A percentile compares a stretch with the other conserved stretches of the same genome.
These are phyloP conservation scores for Seriola aureovittata DNA, from an alignment of 2,113 vertebrate genomes.

Conservation along the genomic window DNA sequence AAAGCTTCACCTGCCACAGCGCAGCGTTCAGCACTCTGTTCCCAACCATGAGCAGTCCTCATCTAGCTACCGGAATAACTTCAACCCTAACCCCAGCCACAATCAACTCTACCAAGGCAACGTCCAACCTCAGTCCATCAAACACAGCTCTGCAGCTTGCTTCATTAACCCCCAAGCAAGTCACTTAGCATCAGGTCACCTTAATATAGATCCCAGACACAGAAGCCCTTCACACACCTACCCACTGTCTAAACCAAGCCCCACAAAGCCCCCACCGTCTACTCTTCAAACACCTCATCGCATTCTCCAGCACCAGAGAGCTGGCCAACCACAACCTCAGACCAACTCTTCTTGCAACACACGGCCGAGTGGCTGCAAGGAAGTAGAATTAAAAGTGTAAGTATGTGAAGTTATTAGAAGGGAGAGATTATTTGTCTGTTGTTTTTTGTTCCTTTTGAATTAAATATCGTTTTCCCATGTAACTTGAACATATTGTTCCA, in stretches of 20 bases:
- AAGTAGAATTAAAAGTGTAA: conserved; percentile 77
- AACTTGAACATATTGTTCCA: neutral
- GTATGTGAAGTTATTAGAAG: conserved; percentile 41
- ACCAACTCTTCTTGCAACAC: conserved; percentile 29
- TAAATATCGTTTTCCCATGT: neutral
- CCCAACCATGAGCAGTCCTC: conserved; percentile 32
- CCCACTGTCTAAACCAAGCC: conserved; percentile 32
- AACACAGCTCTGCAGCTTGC: conserved; percentile 38
- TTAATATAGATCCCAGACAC: conserved; percentile 43
- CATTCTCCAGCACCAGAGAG: conserved; percentile 46
- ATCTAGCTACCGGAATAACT: conserved; percentile 36
- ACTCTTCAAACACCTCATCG: conserved; percentile 38
- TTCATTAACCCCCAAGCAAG: conserved; percentile 25
- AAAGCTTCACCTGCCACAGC: conserved; percentile 45
- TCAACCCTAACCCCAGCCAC: conserved; percentile 32
- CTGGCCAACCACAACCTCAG: conserved; percentile 51
- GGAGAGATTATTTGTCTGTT: neutral
- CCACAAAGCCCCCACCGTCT: conserved; percentile 40
- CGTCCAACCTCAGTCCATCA: conserved; percentile 55
- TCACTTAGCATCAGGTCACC: conserved; percentile 30
- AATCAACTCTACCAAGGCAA: conserved; percentile 40
- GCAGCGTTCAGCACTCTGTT: conserved; percentile 41
- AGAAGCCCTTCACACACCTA: conserved; percentile 32
- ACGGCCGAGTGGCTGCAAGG: conserved; percentile 40
- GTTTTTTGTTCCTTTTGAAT: neutral